Base-by-base conservation (phyloP, 1,140 invertebrate species). In the Drosophila virilis region DNA sequence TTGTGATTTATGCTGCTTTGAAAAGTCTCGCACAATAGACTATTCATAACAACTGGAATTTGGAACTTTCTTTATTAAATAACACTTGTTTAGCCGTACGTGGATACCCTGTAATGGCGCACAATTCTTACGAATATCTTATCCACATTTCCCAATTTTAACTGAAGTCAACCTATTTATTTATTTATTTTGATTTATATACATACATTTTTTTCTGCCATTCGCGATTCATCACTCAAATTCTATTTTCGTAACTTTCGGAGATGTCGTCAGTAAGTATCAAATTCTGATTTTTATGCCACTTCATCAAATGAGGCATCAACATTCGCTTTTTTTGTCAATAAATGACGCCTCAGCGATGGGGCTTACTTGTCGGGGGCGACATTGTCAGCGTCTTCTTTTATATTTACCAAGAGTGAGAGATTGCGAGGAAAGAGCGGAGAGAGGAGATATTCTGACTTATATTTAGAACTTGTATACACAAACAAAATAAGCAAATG, bases 231-330 rank as follows among this genome's bases (percentile, higher is more conserved):
- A 62, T 70, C 66, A 58, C 42, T 51, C 33, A 54, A 37, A 33
- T 73, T 52, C 51, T 70, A 64, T 74, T 64, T 70, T 54, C 52
- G 12, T 6, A 40, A 10, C 54, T 58, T 28, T 32, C 28, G 43
- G 46, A n/a, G 52, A 32, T 57, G 59, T 58, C 59, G 42, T 15
- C 35, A 69, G 51, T 43, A 50, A 72, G 61, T 73, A 58, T 67
- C 57, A 61, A 57, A 67, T 72, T 72, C 55, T 46, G 48, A 48
- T 70, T 70, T 73, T 73, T 76, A 65, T 76, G 62, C 55, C 69
- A 76, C 74, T 76, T 73, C 61, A 76, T 62, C 69, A 73, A 72
- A 76, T 72, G 74, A 42, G 60, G 74, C 60, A 60, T 60, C 73
- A 74, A 68, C 48, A 48, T 40, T 67, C 9, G 8, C 45, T 48